Percentiles rank a stretch among this genome's conserved stretches.
Conservation (phyloP, 2,888 invertebrate genomes). For the Drosophila neoperkinsi region DNA sequence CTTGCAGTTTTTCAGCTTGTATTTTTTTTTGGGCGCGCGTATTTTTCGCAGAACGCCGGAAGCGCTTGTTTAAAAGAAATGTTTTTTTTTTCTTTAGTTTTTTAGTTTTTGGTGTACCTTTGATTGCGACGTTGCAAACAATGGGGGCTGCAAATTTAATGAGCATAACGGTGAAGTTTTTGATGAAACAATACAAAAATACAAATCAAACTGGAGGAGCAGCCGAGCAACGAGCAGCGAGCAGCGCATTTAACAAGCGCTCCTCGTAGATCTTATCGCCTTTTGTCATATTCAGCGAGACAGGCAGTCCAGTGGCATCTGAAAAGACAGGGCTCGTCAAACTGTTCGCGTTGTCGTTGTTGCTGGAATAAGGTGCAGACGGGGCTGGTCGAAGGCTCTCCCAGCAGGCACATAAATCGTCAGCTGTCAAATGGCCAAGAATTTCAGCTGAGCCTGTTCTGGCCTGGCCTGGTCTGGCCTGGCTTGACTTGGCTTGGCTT, state of each 20-base stretch:
- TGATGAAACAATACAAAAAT: slow-evolving; percentile 76
- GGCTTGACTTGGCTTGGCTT: slow-evolving; percentile 26
- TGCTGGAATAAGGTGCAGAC: slow-evolving; percentile 33
- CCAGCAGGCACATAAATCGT: slow-evolving; percentile 75
- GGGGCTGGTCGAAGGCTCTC: slow-evolving; percentile 15
- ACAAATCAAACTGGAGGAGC: slow-evolving; percentile 25
- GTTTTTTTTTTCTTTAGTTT: slow-evolving; percentile 27
- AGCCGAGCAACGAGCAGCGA: neutral
- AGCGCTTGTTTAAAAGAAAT: slow-evolving; percentile 71
- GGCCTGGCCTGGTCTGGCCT: slow-evolving; percentile 12
- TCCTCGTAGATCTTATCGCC: slow-evolving; percentile 76
- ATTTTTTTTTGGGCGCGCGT: slow-evolving; percentile 24
- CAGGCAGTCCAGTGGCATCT: slow-evolving; percentile 62
- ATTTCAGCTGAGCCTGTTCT: slow-evolving; percentile 49
- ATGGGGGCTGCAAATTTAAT: slow-evolving; percentile 73
- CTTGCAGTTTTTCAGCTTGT: slow-evolving; percentile 24
- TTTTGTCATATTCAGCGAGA: slow-evolving; percentile 74
- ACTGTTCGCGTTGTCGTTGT: slow-evolving; percentile 4
- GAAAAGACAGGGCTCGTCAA: slow-evolving; percentile 50
- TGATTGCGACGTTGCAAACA: slow-evolving; percentile 60
- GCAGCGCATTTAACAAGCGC: slow-evolving; percentile 67
- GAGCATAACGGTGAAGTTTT: slow-evolving; percentile 81
- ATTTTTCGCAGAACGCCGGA: slow-evolving; percentile 79
- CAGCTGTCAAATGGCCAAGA: slow-evolving; percentile 80
- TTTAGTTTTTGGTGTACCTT: slow-evolving; percentile 36